These are phyloP conservation scores for Sinonovacula constricta DNA, from an alignment of 1,140 invertebrate species.

Conservation along the genomic window DNA sequence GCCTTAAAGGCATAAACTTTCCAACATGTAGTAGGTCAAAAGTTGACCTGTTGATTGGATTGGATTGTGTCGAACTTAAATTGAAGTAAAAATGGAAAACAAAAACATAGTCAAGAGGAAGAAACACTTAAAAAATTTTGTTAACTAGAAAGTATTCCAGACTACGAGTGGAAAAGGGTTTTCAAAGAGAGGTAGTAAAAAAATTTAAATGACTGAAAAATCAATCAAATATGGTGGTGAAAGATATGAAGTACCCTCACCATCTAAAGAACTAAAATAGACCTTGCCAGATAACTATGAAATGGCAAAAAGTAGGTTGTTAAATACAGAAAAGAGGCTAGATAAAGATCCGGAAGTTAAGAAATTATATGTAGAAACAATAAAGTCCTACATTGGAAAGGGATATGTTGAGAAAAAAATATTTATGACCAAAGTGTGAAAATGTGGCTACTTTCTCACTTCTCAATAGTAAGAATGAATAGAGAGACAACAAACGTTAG, in stretches of 20 bases:
- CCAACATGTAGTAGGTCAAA: neutral
- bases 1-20: conserved; percentile 33
- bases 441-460: conserved; percentile 49
- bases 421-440: neutral
- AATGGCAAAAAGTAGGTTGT: neutral
- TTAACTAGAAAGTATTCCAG: no score
- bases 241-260: conserved; percentile 31
- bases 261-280: conserved; percentile 28
- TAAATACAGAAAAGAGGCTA: conserved; percentile 46
- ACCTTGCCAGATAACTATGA: conserved; percentile 17
- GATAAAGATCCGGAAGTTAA: conserved; percentile 9
- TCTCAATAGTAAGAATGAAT: conserved; percentile 33
- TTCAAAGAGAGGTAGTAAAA: neutral
- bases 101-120: no score
- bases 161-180: no score
- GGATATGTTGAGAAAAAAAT: neutral
- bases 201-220: neutral
- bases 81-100: neutral
- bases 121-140: no score
- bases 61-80: neutral
- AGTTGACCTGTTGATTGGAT: conserved; percentile 1
- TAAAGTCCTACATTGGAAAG: neutral
- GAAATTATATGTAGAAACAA: conserved; percentile 17
- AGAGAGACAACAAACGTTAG: conserved; percentile 46
- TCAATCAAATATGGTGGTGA: neutral